These are phyloP conservation scores for Larimichthys polyactis DNA, from an alignment of 2,113 vertebrate species.

Conservation along the genomic window DNA sequence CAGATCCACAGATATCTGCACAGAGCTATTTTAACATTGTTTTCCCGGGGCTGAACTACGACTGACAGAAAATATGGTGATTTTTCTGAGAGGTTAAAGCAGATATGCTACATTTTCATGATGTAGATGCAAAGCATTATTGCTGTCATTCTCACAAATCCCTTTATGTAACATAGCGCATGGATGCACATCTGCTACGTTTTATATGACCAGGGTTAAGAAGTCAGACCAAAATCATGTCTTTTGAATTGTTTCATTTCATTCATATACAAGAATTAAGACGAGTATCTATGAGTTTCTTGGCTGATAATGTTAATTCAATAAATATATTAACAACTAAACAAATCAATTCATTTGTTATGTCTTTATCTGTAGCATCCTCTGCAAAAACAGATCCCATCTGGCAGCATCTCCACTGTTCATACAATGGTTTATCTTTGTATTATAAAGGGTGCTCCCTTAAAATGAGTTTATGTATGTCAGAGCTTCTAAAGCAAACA, in stretches of 20 bases:
- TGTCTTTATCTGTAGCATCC: neutral
- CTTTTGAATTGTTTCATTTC: neutral
- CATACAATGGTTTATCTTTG: conserved; percentile 28
- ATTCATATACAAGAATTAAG: conserved; percentile 4
- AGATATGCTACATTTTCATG: conserved; percentile 19
- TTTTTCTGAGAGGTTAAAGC: neutral
- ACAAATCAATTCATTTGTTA: neutral
- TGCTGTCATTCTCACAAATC: conserved; percentile 38
- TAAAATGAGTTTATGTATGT: conserved; percentile 12
- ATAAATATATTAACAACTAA: too few relatives aligned
- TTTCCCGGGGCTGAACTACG: neutral
- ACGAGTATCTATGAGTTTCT: neutral
- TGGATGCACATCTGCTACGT: conserved; percentile 35
- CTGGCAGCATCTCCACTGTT: neutral
- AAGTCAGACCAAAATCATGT: neutral
- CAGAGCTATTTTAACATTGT: neutral
- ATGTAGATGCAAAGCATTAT: conserved; percentile 11
- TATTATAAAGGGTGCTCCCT: conserved; percentile 8
- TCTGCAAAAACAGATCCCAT: neutral
- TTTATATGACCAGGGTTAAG: conserved; percentile 16
- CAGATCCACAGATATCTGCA: conserved; percentile 11
- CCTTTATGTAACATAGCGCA: conserved; percentile 50
- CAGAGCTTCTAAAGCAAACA: conserved; percentile 43
- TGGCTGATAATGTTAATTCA: neutral
- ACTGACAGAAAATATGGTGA: neutral